Evolutionary conservation across 2,113 vertebrate species (phyloP).

Genomic region (Edolisoma coerulescens): DNA sequence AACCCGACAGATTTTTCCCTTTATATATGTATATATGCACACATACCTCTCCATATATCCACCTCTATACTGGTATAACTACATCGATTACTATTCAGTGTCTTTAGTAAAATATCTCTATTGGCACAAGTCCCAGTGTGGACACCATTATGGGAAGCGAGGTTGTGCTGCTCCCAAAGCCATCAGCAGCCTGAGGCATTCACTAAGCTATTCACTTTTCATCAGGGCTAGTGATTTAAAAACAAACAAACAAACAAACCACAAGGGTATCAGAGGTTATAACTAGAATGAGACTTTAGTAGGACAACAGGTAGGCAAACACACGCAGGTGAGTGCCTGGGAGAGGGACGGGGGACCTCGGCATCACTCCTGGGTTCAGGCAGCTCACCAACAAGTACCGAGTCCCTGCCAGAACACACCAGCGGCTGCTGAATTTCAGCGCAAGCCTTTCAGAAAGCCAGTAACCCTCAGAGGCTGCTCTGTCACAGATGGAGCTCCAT

Average conservation of each 20-base stretch:
- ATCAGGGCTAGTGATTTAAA: neutral
- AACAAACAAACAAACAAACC: neutral
- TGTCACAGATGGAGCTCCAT: neutral
- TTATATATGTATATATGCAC: neutral
- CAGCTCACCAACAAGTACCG: accelerated
- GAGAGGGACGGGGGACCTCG: neutral
- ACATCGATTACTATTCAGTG: neutral
- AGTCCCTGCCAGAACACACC: neutral
- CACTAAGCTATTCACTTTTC: neutral
- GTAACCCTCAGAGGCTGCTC: neutral
- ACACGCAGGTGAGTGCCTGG: neutral
- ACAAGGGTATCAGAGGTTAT: neutral
- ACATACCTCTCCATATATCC: neutral
- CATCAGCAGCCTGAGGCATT: neutral
- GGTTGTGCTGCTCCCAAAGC: neutral
- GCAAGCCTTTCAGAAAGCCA: neutral
- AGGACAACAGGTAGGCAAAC: neutral
- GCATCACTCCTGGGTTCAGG: neutral
- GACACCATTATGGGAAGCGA: neutral
- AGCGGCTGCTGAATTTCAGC: neutral
- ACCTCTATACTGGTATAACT: neutral
- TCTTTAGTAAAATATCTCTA: neutral
- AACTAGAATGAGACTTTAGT: neutral
- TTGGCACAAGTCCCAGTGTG: neutral
- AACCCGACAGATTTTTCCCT: neutral